These are phyloP conservation scores for Apis dorsata DNA, from an alignment of 1,140 invertebrate genomes.

Conservation along the genomic window DNA sequence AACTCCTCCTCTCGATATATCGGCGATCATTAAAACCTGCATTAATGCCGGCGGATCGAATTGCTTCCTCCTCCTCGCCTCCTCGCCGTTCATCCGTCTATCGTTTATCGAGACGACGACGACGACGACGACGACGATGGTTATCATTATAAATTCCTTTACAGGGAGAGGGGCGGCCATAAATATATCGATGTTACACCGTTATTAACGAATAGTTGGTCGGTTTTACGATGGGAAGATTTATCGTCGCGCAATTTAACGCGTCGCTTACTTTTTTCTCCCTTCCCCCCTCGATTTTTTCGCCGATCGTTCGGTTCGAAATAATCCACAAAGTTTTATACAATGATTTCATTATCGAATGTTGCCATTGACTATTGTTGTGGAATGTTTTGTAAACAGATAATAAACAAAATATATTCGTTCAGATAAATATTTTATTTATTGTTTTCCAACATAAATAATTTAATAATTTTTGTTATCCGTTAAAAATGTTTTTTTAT, in stretches of 20 bases:
- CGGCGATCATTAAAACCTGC: constrained; percentile 55
- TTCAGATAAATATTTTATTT: too few relatives aligned
- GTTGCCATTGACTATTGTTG: too few relatives aligned
- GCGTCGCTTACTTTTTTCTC: too few relatives aligned
- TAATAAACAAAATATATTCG: too few relatives aligned
- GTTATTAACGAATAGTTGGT: background rate
- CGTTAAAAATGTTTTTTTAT: too few relatives aligned
- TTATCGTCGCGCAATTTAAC: constrained; percentile 72
- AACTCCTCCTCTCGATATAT: constrained; percentile 39
- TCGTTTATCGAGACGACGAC: constrained; percentile 34
- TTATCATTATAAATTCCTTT: constrained; percentile 27
- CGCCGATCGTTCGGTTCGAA: too few relatives aligned
- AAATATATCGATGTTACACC: constrained; percentile 36
- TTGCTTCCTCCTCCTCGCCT: constrained; percentile 24
- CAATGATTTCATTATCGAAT: too few relatives aligned
- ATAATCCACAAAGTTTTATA: too few relatives aligned
- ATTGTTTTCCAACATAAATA: too few relatives aligned
- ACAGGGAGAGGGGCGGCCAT: background rate
- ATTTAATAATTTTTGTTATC: too few relatives aligned
- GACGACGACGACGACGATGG: background rate
- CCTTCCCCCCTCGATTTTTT: too few relatives aligned
- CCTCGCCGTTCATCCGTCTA: background rate
- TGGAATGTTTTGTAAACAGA: too few relatives aligned
- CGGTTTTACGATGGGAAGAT: background rate
- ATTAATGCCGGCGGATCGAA: constrained; percentile 55